Evolutionary conservation across 2,888 invertebrate species (phyloP), one percentile per base, ranked within the genome.

Genomic region (Eupsilia transversa): DNA sequence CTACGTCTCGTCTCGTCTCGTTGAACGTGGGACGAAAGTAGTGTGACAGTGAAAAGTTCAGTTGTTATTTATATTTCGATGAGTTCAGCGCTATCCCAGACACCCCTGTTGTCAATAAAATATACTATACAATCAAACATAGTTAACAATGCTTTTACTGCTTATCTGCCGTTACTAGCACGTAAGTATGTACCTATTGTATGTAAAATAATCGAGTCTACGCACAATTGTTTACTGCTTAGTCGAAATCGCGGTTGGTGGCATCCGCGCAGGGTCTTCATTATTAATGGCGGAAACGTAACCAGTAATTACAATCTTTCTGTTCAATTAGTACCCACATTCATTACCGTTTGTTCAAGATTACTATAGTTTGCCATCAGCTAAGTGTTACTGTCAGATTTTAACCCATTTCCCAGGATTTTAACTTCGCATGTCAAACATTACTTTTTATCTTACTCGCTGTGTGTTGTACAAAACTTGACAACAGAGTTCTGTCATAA

Each of bases 131-230:
- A 61, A 27, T 33, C 33, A 27, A 27, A 71, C 54, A 41, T 30
- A 54, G 20, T 30, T 43, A 70, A 56, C 38, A 27, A 33, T 76
- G 23, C 38, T 57, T 56, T 35, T 72, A 49, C 23, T 27, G 49
- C 57, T 76, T 49, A 49, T 66, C 38, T 75, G 52, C 3, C 3
- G 14, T 57, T 43, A 35, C 12, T 30, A 64, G 30, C n/a, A 61
- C 10, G 12, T 56, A 64, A 7, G 14, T 54, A 67, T 14, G 60
- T 65, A 67, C 3, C 54, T 74, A 79, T 80, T 80, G 80, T 80
- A 69, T 79, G 67, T 27, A 52, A 79, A 80, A 56, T 80, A 69
- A 68, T 74, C 41, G 33, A 35, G 38, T n/a, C 43, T 52, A 43
- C 56, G 59, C 20, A 59, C 71, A 49, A 57, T 70, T 70, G n/a